phyloP scores from a whole-genome alignment of 2,797 vertebrate genomes.

The Onychomys torridus region DNA sequence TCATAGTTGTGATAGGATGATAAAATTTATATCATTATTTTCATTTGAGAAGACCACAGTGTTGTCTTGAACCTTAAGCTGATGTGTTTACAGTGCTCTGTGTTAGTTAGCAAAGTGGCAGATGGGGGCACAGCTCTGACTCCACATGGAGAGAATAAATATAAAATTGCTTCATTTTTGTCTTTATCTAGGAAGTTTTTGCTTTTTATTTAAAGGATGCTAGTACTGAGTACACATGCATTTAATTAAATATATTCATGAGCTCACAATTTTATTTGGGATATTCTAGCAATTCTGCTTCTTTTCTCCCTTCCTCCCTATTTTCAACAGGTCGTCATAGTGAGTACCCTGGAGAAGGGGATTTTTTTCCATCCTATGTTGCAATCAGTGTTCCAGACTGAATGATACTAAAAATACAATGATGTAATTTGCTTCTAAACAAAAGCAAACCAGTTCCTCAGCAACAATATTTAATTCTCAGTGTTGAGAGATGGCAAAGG shows the following conservation, averaged over 20 bases:
- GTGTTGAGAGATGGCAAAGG: neutral
- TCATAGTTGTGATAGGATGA: neutral
- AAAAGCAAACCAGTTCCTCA: slow-evolving; percentile 54
- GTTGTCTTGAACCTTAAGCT: neutral
- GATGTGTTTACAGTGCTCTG: neutral
- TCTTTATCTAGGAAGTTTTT: neutral
- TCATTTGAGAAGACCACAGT: neutral
- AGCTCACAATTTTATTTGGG: slow-evolving; percentile 33
- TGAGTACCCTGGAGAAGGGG: neutral
- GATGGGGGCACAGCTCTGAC: neutral
- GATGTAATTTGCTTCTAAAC: slow-evolving; percentile 60
- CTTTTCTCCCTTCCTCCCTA: neutral
- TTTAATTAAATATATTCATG: neutral
- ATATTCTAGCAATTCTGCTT: neutral
- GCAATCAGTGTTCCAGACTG: slow-evolving; percentile 12
- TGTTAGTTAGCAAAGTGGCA: slow-evolving; percentile 7
- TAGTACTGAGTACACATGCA: neutral
- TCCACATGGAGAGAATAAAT: neutral
- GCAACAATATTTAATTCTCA: slow-evolving; percentile 38
- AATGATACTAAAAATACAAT: slow-evolving; percentile 68
- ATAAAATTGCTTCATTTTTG: neutral
- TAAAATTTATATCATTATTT: neutral
- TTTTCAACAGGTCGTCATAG: neutral
- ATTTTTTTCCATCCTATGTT: neutral
- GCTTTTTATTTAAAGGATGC: neutral